These are phyloP conservation scores for Sesamia nonagrioides DNA, from an alignment of 1,140 invertebrate genomes.

Conservation along the genomic window DNA sequence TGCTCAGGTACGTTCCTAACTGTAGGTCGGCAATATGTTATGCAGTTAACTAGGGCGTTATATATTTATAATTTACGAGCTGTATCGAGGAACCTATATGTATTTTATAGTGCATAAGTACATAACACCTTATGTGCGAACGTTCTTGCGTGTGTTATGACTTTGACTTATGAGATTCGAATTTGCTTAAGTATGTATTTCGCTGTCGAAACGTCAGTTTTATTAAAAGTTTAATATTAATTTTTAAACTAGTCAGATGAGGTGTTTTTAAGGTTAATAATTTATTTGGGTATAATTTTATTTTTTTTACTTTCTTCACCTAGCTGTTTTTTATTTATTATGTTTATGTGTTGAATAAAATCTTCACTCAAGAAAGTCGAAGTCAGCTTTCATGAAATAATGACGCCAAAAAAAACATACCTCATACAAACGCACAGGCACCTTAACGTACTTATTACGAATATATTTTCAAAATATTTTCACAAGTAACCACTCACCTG, in stretches of 20 bases:
- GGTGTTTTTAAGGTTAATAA: background rate
- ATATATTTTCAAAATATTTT: slow-evolving; percentile 22
- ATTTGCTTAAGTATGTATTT: slow-evolving; percentile 6
- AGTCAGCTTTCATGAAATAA: too few relatives aligned
- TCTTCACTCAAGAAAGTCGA: too few relatives aligned
- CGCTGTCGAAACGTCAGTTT: background rate
- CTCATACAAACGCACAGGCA: background rate
- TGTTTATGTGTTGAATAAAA: too few relatives aligned
- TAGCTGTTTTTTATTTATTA: too few relatives aligned
- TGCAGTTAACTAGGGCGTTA: slow-evolving; percentile 10
- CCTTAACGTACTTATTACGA: background rate
- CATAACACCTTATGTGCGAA: slow-evolving; percentile 7
- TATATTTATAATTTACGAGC: slow-evolving; percentile 37
- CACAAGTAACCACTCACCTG: slow-evolving; percentile 37
- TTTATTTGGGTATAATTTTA: background rate
- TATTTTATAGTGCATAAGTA: slow-evolving; percentile 30
- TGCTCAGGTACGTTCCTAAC: background rate
- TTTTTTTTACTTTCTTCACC: too few relatives aligned
- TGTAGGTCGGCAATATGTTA: background rate
- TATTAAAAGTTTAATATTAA: too few relatives aligned
- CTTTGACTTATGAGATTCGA: slow-evolving; percentile 16
- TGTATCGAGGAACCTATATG: slow-evolving; percentile 21
- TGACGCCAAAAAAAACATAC: background rate
- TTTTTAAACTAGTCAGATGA: background rate
- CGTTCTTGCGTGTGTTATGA: slow-evolving; percentile 11